A percentile compares a stretch with the other conserved stretches of the same genome.
Conservation (phyloP, 2,888 invertebrate genomes). For the Eupithecia subfuscata region DNA sequence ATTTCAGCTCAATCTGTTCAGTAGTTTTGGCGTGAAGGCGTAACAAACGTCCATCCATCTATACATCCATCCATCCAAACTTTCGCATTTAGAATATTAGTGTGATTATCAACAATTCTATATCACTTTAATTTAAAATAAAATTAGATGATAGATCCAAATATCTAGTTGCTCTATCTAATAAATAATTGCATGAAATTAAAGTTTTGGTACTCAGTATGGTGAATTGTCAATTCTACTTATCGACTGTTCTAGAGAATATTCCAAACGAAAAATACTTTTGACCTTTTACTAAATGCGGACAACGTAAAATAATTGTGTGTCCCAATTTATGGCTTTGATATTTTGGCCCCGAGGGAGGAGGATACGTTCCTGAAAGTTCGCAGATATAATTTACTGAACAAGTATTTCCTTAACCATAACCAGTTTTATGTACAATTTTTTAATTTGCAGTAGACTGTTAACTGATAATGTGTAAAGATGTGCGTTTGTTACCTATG, state of each 20-base stretch:
- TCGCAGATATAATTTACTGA: conserved; percentile 40
- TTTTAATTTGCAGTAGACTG: conserved; percentile 13
- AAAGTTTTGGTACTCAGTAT: not conserved
- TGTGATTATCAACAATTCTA: not conserved
- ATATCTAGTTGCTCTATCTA: not conserved
- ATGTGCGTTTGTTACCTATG: not conserved
- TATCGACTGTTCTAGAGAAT: not conserved
- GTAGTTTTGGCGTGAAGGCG: too few species aligned
- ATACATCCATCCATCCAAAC: too few species aligned
- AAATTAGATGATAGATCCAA: not conserved
- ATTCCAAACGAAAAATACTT: conserved; percentile 6
- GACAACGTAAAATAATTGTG: conserved; percentile 38
- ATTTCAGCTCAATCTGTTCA: too few species aligned
- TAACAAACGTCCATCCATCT: too few species aligned
- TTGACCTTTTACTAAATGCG: conserved; percentile 41
- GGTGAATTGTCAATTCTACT: not conserved
- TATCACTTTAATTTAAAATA: not conserved
- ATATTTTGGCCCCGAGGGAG: conserved; percentile 49
- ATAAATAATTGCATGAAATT: not conserved
- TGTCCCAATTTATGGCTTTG: conserved; percentile 40
- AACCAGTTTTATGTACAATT: not conserved
- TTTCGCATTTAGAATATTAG: too few species aligned
- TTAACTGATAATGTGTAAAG: not conserved
- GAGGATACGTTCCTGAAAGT: conserved; percentile 48
- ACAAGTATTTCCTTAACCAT: conserved; percentile 1